These are phyloP conservation scores for Arizona elegans DNA, from an alignment of 2,113 vertebrate genomes.

Conservation along the genomic window DNA sequence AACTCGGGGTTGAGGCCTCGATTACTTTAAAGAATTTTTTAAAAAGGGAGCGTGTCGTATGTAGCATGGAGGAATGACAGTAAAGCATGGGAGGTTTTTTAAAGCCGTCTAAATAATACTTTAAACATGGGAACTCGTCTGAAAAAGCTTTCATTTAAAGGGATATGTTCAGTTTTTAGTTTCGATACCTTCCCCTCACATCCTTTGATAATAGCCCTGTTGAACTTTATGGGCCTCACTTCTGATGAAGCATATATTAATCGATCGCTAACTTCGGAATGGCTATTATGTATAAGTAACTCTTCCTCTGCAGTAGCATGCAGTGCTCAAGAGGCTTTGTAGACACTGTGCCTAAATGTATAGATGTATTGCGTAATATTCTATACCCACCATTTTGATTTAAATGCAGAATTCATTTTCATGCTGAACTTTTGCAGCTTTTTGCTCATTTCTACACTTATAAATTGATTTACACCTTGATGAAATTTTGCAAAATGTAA, in stretches of 20 bases:
- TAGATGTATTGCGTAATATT: too few relatives aligned
- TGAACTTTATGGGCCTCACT: not conserved
- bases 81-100: not conserved
- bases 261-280: not conserved
- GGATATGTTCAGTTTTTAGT: not conserved
- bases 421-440: not conserved
- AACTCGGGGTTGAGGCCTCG: not conserved
- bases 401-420: not conserved
- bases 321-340: not conserved
- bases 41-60: not conserved
- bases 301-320: not conserved
- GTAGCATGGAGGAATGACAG: not conserved
- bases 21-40: not conserved
- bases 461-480: not conserved
- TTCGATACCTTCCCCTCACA: not conserved
- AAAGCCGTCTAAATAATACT: not conserved
- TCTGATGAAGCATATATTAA: not conserved
- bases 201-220: not conserved
- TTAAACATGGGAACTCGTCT: not conserved
- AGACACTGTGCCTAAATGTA: too few relatives aligned
- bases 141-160: not conserved
- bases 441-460: not conserved
- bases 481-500: not conserved
- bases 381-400: not conserved
- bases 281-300: not conserved